Evolutionary conservation across 1,140 invertebrate genomes (phyloP).

Genomic region (Lanistes nyassanus): DNA sequence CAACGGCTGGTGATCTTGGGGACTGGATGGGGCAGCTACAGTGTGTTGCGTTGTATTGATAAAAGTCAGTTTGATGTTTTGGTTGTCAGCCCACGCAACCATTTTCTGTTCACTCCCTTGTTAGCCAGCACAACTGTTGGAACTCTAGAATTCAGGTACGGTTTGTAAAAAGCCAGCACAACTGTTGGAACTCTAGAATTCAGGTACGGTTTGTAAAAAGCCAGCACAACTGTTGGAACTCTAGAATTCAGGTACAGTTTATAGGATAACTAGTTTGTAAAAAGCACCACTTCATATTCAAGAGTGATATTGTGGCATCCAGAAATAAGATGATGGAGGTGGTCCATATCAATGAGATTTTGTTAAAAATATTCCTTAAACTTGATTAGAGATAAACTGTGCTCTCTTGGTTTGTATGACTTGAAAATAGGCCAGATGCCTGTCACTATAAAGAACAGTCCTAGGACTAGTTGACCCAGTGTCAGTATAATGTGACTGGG

Average conservation of each 20-base stretch:
- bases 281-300: neutral
- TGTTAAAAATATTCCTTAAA: no score
- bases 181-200: constrained; percentile 66
- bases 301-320: neutral
- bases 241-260: constrained; percentile 54
- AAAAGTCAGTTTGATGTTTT: constrained; percentile 62
- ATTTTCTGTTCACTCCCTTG: constrained; percentile 65
- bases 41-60: constrained; percentile 62
- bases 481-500: no score
- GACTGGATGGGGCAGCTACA: constrained; percentile 66
- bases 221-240: constrained; percentile 65
- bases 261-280: neutral
- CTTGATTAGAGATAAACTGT: no score
- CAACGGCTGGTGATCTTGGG: constrained; percentile 54
- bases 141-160: constrained; percentile 64
- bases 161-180: constrained; percentile 46
- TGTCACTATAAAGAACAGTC: no score
- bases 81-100: constrained; percentile 64
- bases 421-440: no score
- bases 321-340: neutral
- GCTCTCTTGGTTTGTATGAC: no score
- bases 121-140: constrained; percentile 64
- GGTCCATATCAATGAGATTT: no score
- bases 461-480: no score
- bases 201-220: constrained; percentile 43